Percentiles rank a stretch among this genome's conserved stretches.
These are phyloP conservation scores for Pluvialis apricaria DNA, from an alignment of 2,113 vertebrate species.

Conservation along the genomic window DNA sequence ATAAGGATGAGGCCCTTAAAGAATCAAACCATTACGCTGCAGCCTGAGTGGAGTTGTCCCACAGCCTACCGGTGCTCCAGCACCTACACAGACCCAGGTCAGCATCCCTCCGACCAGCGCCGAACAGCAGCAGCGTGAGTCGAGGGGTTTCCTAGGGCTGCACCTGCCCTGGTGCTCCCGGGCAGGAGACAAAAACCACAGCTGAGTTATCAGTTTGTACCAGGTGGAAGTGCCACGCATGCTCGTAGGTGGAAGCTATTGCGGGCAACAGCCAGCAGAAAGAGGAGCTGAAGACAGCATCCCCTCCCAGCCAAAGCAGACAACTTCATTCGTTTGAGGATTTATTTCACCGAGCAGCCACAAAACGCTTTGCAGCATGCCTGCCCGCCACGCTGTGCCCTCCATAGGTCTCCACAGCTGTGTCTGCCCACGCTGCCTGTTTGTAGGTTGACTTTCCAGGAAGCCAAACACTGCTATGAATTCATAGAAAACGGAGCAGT, in stretches of 20 bases:
- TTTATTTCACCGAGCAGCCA: background rate
- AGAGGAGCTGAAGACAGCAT: background rate
- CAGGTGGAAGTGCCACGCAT: fast-evolving
- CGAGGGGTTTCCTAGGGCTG: background rate
- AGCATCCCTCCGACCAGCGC: background rate
- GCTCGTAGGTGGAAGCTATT: background rate
- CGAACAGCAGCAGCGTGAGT: fast-evolving
- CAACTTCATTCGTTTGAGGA: background rate
- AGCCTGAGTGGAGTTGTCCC: background rate
- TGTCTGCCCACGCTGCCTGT: background rate
- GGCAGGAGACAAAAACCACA: background rate
- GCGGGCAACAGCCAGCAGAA: background rate
- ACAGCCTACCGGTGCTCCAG: background rate
- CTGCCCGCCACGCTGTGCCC: background rate
- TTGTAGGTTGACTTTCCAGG: background rate
- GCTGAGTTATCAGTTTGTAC: background rate
- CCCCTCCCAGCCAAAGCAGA: background rate
- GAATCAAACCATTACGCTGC: background rate
- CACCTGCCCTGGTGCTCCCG: background rate
- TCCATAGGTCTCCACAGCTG: background rate
- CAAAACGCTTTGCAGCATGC: background rate
- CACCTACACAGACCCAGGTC: background rate
- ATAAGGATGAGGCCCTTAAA: background rate
- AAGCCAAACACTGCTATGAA: background rate
- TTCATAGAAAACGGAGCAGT: background rate